Evolutionary conservation across 2,888 invertebrate species (phyloP).

Genomic region (Rhopalosiphum nymphaeae): DNA sequence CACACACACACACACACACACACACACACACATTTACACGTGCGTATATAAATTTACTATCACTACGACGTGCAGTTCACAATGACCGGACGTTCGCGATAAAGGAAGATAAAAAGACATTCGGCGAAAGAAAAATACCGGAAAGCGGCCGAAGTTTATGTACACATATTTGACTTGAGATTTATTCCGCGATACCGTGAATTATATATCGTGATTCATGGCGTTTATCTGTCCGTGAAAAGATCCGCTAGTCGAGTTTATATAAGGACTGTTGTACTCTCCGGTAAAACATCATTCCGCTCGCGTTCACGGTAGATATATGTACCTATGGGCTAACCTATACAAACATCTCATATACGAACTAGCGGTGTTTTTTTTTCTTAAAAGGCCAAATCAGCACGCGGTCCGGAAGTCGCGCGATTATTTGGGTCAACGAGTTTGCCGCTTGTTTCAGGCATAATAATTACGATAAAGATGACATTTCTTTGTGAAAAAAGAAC

Average conservation of each 20-base stretch:
- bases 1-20: background rate
- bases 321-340: background rate
- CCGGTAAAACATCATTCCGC: background rate
- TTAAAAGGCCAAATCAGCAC: background rate
- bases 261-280: background rate
- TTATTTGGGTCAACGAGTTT: background rate
- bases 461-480: background rate
- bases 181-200: conserved; percentile 22
- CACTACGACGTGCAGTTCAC: background rate
- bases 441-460: background rate
- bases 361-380: background rate
- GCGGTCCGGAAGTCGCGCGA: background rate
- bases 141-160: background rate
- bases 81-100: conserved; percentile 20
- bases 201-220: background rate
- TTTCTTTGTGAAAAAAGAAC: background rate
- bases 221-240: background rate
- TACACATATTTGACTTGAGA: background rate
- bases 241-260: background rate
- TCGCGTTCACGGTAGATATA: background rate
- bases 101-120: background rate
- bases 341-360: background rate
- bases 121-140: background rate
- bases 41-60: background rate
- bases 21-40: background rate